Evolutionary conservation across 2,888 invertebrate genomes (phyloP).

Genomic region (Anarsia innoxiella): DNA sequence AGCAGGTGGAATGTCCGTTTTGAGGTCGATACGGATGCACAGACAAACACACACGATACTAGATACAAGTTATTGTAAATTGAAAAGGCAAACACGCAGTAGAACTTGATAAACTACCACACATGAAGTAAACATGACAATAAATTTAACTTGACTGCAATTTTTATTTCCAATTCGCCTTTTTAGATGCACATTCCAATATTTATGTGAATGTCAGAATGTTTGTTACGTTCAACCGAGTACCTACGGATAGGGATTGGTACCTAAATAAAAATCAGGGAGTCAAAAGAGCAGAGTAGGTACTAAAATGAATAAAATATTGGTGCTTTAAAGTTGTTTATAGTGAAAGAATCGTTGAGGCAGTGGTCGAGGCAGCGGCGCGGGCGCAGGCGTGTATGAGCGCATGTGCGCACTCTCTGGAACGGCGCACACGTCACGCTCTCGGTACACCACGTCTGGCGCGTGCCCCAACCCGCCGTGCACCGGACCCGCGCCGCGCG

Average conservation of each 20-base stretch:
- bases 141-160: too few species aligned
- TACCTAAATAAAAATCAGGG: too few species aligned
- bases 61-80: slow-evolving; percentile 5
- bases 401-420: slow-evolving; percentile 43
- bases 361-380: slow-evolving; percentile 6
- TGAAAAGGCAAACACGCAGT: neutral
- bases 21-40: slow-evolving; percentile 26
- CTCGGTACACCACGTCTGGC: slow-evolving; percentile 25
- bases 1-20: slow-evolving; percentile 25
- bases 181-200: too few species aligned
- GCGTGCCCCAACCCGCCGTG: slow-evolving; percentile 9
- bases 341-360: neutral
- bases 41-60: slow-evolving; percentile 20
- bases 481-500: neutral
- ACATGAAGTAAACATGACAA: too few species aligned
- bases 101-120: too few species aligned
- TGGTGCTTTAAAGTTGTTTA: too few species aligned
- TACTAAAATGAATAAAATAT: too few species aligned
- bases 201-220: too few species aligned
- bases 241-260: too few species aligned
- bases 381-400: slow-evolving; percentile 5
- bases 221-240: too few species aligned
- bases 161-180: too few species aligned
- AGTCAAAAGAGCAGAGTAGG: too few species aligned
- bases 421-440: slow-evolving; percentile 62